Percentiles rank a stretch among this genome's conserved stretches.
Conservation (phyloP, 2,797 vertebrate species). For the Prionace glauca region DNA sequence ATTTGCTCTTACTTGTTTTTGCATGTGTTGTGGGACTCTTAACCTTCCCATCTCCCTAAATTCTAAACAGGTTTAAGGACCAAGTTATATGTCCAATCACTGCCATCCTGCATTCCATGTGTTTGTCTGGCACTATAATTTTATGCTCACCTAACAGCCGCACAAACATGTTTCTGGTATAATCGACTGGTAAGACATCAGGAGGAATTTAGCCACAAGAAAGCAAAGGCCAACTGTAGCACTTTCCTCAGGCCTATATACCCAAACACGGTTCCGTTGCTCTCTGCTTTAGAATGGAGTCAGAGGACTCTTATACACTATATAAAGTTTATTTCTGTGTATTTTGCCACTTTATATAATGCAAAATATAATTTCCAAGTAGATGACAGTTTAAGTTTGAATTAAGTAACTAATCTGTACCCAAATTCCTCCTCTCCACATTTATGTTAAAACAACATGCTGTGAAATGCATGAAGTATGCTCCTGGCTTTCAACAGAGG, state of each 20-base stretch:
- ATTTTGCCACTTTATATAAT: neutral
- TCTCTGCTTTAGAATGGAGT: neutral
- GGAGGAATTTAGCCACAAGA: neutral
- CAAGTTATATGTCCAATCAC: neutral
- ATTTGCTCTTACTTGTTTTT: neutral
- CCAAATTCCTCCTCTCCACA: slow-evolving; percentile 19
- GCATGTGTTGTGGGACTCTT: too few relatives aligned
- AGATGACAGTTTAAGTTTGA: neutral
- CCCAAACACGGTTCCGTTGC: neutral
- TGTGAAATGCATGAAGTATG: neutral
- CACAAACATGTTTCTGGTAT: neutral
- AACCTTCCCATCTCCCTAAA: neutral
- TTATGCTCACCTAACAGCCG: neutral
- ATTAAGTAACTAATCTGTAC: neutral
- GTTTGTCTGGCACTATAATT: neutral
- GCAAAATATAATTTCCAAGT: neutral
- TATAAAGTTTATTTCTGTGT: neutral
- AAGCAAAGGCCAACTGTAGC: neutral
- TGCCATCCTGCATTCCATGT: too few relatives aligned
- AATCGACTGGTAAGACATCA: neutral
- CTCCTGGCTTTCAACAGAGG: neutral
- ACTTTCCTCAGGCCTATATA: neutral
- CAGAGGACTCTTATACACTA: too few relatives aligned
- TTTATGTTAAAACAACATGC: neutral
- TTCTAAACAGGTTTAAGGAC: neutral